phyloP scores from a whole-genome alignment of 2,797 vertebrate genomes.

The Salmo trutta region DNA sequence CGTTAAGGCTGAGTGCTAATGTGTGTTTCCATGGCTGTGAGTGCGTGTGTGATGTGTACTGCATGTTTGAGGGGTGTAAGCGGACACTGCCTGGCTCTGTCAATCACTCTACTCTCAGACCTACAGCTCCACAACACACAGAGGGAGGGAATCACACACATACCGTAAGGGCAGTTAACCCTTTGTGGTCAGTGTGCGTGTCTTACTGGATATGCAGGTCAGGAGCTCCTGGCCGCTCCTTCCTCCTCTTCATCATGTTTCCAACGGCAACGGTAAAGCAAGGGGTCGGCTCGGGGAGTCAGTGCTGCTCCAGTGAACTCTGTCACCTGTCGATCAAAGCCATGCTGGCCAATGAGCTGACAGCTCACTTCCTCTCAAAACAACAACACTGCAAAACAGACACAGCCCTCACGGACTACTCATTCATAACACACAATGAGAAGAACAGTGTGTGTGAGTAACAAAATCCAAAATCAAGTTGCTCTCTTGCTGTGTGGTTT shows the following conservation, averaged over 20 bases:
- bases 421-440: neutral
- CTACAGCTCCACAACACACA: constrained; percentile 14
- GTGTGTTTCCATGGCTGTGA: constrained; percentile 1
- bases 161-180: neutral
- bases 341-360: constrained; percentile 10
- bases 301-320: constrained; percentile 51
- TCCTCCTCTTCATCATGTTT: constrained; percentile 86
- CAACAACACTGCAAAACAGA: neutral
- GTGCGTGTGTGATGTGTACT: neutral
- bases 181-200: constrained; percentile 3
- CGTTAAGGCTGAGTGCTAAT: neutral
- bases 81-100: constrained; percentile 34
- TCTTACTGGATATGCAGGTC: constrained; percentile 91
- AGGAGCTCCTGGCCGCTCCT: constrained; percentile 81
- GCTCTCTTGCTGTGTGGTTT: neutral
- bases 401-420: neutral
- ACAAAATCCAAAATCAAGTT: neutral
- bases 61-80: constrained; percentile 22
- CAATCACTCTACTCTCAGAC: constrained; percentile 34
- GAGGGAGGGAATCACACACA: constrained; percentile 15
- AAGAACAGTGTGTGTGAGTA: neutral
- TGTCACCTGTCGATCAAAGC: constrained; percentile 39
- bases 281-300: constrained; percentile 51
- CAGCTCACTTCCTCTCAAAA: neutral
- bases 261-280: constrained; percentile 51